Conservation (phyloP, 2,113 vertebrate genomes). For the Lagopus muta region DNA sequence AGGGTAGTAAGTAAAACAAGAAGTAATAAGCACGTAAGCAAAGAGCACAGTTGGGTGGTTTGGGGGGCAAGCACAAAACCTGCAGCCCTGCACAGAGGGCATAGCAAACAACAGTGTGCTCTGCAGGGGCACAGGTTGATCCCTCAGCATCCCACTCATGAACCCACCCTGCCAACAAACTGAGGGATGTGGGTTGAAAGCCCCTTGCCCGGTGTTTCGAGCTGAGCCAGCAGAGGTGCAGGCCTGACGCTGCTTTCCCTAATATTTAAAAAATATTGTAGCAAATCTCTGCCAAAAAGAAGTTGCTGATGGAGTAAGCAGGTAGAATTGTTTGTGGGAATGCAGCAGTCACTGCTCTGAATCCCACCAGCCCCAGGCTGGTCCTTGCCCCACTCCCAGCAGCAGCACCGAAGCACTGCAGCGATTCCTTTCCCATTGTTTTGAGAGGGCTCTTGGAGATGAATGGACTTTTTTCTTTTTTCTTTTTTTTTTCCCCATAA, state of each 20-base stretch:
- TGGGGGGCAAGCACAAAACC: neutral
- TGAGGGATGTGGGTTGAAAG: neutral
- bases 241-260: neutral
- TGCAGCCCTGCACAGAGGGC: neutral
- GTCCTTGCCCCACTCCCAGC: neutral
- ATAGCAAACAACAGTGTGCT: neutral
- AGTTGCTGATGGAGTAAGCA: neutral
- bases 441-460: constrained; percentile 11
- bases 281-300: neutral
- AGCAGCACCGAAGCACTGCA: rapidly evolving
- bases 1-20: neutral
- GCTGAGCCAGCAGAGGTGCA: neutral
- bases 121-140: neutral
- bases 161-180: neutral
- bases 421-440: neutral
- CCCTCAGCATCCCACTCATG: neutral
- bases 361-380: neutral
- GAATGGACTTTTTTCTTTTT: constrained; percentile 10
- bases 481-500: neutral
- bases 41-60: neutral
- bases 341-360: neutral
- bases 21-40: rapidly evolving
- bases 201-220: neutral
- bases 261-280: too few species aligned
- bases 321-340: neutral